Percentiles rank a stretch among this genome's conserved stretches.
phyloP scores from a whole-genome alignment of 2,797 vertebrate genomes.

The Vipera ursinii region DNA sequence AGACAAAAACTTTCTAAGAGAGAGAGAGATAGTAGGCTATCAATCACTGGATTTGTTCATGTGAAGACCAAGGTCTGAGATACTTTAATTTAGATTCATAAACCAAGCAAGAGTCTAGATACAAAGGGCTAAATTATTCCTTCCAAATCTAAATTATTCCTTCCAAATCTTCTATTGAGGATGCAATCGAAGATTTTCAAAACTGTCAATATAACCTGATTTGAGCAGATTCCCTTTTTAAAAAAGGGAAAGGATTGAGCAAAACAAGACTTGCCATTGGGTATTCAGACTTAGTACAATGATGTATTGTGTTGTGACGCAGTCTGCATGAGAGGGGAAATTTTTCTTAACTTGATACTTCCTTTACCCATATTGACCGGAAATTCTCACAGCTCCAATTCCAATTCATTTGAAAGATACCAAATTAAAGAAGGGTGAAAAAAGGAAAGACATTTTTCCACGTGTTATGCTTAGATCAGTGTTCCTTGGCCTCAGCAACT shows the following conservation, averaged over 20 bases:
- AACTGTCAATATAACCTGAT: neutral
- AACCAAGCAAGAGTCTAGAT: neutral
- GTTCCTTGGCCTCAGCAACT: neutral
- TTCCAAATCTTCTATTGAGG: neutral
- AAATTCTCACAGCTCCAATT: neutral
- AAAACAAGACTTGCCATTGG: neutral
- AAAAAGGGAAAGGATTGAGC: neutral
- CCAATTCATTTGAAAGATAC: neutral
- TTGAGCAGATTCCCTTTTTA: neutral
- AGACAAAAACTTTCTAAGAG: neutral
- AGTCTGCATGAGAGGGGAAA: neutral
- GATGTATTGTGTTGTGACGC: neutral
- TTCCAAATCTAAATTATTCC: neutral
- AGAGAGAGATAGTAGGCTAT: neutral
- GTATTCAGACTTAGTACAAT: neutral
- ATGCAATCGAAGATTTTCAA: neutral
- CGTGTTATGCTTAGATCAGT: neutral
- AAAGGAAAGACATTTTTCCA: neutral
- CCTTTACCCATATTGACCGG: neutral
- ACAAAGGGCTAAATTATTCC: neutral
- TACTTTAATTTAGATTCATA: neutral
- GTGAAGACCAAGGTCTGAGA: neutral
- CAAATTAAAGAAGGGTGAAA: neutral
- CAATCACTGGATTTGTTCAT: neutral
- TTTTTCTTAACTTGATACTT: neutral